Conservation (phyloP, 2,888 invertebrate species). For the Petrophora chlorosata region DNA sequence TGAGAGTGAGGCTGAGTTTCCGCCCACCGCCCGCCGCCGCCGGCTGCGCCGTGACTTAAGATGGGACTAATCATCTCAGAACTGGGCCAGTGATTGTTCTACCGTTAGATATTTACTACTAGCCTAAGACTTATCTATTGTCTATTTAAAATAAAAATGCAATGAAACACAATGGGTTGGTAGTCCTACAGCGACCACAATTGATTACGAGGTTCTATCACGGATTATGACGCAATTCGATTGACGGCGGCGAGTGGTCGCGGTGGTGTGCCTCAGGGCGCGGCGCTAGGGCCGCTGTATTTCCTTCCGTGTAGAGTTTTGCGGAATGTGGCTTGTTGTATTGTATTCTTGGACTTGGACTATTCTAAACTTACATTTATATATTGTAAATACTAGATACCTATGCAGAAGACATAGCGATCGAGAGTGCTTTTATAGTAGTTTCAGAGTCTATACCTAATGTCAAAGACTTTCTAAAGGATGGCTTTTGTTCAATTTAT, state of each 20-base stretch:
- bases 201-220: conserved; percentile 27
- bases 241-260: conserved; percentile 10
- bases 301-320: conserved; percentile 18
- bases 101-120: conserved; percentile 12
- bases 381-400: too few species aligned
- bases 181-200: conserved; percentile 18
- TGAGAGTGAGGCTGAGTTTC: conserved; percentile 19
- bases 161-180: conserved; percentile 13
- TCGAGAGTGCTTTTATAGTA: too few species aligned
- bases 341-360: background rate
- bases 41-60: too few species aligned
- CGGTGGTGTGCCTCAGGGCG: conserved; percentile 24
- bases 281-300: conserved; percentile 10
- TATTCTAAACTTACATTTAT: too few species aligned
- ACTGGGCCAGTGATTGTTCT: conserved; percentile 26
- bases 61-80: conserved; percentile 18
- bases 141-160: conserved; percentile 14
- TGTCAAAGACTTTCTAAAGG: too few species aligned
- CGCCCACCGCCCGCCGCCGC: conserved; percentile 22
- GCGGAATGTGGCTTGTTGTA: conserved; percentile 5
- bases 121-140: conserved; percentile 5
- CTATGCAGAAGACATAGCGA: too few species aligned
- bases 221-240: conserved; percentile 30
- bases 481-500: too few species aligned
- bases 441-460: too few species aligned